Evolutionary conservation across 2,888 invertebrate genomes (phyloP).

Genomic region (Plusia festucae): DNA sequence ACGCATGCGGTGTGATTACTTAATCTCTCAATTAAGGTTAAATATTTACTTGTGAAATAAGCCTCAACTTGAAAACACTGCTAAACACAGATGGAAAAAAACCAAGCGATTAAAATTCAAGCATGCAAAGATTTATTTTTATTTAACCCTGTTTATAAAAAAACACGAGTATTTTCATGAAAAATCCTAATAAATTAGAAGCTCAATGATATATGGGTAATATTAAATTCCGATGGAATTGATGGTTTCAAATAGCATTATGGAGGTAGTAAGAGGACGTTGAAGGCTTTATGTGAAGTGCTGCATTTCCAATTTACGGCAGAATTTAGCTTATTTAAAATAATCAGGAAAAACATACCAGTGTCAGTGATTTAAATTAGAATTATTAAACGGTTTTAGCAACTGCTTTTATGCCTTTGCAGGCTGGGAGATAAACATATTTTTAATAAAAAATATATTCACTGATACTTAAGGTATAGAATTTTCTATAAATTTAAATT

Average conservation of each 20-base stretch:
- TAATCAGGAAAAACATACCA: constrained; percentile 5
- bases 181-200: constrained; percentile 22
- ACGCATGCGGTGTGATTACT: too few relatives aligned
- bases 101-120: constrained; percentile 17
- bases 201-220: constrained; percentile 28
- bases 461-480: too few relatives aligned
- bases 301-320: constrained; percentile 14
- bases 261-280: neutral
- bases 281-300: constrained; percentile 28
- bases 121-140: constrained; percentile 26
- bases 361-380: constrained; percentile 7
- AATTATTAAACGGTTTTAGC: neutral
- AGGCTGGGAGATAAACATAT: too few relatives aligned
- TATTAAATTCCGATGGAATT: constrained; percentile 51
- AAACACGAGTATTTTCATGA: constrained; percentile 18
- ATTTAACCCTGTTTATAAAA: constrained; percentile 20
- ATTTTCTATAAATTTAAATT: too few relatives aligned
- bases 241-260: constrained; percentile 28
- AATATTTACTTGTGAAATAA: too few relatives aligned
- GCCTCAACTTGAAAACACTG: too few relatives aligned
- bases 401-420: too few relatives aligned
- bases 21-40: too few relatives aligned
- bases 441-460: too few relatives aligned
- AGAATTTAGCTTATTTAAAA: constrained; percentile 24
- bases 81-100: neutral